Percentiles rank a stretch among this genome's conserved stretches.
phyloP scores from a whole-genome alignment of 2,888 invertebrate species.

The Pachymerium ferrugineum region DNA sequence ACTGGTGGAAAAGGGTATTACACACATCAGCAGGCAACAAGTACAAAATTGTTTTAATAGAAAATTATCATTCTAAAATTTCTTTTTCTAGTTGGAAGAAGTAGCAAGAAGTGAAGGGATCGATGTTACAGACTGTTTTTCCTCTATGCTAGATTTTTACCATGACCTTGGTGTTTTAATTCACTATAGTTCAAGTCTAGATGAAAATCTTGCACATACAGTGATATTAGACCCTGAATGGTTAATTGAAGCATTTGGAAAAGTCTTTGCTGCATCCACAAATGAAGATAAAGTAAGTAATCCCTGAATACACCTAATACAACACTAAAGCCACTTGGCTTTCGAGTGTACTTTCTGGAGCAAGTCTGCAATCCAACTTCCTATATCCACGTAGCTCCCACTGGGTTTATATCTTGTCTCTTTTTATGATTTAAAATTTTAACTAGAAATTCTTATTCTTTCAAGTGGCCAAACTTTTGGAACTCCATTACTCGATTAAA shows the following conservation, averaged over 20 bases:
- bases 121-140: constrained; percentile 23
- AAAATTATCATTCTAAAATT: neutral
- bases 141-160: constrained; percentile 30
- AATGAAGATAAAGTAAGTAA: constrained; percentile 16
- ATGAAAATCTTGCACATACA: neutral
- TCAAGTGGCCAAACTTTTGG: constrained; percentile 5
- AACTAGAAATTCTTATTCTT: neutral
- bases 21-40: neutral
- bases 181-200: constrained; percentile 28
- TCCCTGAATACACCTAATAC: too few species aligned
- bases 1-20: constrained; percentile 30
- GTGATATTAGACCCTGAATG: constrained; percentile 34
- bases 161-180: constrained; percentile 33
- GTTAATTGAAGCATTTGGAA: constrained; percentile 33
- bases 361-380: too few species aligned
- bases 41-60: neutral
- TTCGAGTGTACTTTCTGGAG: too few species aligned
- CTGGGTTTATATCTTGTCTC: too few species aligned
- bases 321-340: too few species aligned
- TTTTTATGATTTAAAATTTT: too few species aligned
- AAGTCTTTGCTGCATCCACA: neutral
- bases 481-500: constrained; percentile 2
- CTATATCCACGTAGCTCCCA: too few species aligned
- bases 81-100: constrained; percentile 29
- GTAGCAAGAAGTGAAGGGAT: constrained; percentile 32